Conservation (phyloP, 2,113 vertebrate species). For the Indri indri region DNA sequence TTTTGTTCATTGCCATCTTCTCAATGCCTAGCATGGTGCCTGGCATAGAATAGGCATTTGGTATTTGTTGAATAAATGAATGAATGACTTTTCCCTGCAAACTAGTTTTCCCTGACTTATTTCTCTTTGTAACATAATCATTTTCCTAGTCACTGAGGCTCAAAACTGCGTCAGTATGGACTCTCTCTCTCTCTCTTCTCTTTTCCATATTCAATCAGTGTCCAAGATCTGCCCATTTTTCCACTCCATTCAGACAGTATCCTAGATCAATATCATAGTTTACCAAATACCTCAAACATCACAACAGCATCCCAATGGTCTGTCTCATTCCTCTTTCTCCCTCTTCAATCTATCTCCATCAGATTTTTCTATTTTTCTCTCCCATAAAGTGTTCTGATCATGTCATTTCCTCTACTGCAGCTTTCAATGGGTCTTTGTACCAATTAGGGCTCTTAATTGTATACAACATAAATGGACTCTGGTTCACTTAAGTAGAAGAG, state of each 20-base stretch:
- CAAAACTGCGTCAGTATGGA: neutral
- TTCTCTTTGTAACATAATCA: constrained; percentile 6
- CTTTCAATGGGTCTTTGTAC: constrained; percentile 16
- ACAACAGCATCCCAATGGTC: neutral
- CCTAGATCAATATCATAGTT: neutral
- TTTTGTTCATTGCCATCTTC: neutral
- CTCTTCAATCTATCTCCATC: neutral
- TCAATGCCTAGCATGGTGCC: neutral
- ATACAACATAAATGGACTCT: constrained; percentile 38
- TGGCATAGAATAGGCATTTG: neutral
- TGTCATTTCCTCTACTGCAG: constrained; percentile 34
- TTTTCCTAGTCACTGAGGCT: neutral
- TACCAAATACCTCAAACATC: neutral
- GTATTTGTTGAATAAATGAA: constrained; percentile 15
- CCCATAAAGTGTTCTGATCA: neutral
- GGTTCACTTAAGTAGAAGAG: constrained; percentile 38
- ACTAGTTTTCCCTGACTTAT: neutral
- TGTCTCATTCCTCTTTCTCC: neutral
- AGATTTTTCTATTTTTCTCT: constrained; percentile 1
- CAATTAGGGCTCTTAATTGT: constrained; percentile 38
- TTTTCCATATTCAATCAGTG: neutral
- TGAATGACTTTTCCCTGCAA: neutral
- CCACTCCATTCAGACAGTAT: neutral
- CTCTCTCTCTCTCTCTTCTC: neutral
- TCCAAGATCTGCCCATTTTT: neutral